phyloP scores from a whole-genome alignment of 2,113 vertebrate species.

The Gobiocypris rarus region DNA sequence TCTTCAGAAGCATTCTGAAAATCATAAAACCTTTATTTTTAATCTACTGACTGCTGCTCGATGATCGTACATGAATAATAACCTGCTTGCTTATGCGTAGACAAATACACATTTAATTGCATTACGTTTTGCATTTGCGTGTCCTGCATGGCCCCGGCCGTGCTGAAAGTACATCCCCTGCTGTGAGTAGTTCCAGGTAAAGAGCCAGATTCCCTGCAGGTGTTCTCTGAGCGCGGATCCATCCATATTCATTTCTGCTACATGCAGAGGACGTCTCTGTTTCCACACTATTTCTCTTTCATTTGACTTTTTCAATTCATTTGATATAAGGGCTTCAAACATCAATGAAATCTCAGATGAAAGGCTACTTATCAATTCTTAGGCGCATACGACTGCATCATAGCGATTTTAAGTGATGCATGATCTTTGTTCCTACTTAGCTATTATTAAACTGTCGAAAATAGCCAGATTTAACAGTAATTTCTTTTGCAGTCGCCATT shows the following conservation, averaged over 20 bases:
- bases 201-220: constrained; percentile 37
- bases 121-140: constrained; percentile 32
- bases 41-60: constrained; percentile 8
- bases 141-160: constrained; percentile 16
- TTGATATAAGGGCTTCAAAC: background rate
- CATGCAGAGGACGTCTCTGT: constrained; percentile 40
- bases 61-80: background rate
- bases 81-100: background rate
- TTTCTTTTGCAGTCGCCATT: background rate
- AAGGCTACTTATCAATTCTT: background rate
- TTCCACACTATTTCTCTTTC: constrained; percentile 29
- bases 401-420: background rate
- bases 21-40: constrained; percentile 3
- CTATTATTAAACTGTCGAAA: background rate
- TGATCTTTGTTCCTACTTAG: background rate
- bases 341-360: constrained; percentile 13
- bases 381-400: background rate
- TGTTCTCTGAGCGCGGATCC: constrained; percentile 23
- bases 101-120: constrained; percentile 36
- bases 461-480: background rate
- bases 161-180: constrained; percentile 27
- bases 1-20: background rate
- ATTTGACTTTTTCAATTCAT: constrained; percentile 43
- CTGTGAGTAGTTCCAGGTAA: constrained; percentile 48
- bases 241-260: constrained; percentile 52